phyloP scores from a whole-genome alignment of 2,797 vertebrate genomes.

The Sebastes nivosus region DNA sequence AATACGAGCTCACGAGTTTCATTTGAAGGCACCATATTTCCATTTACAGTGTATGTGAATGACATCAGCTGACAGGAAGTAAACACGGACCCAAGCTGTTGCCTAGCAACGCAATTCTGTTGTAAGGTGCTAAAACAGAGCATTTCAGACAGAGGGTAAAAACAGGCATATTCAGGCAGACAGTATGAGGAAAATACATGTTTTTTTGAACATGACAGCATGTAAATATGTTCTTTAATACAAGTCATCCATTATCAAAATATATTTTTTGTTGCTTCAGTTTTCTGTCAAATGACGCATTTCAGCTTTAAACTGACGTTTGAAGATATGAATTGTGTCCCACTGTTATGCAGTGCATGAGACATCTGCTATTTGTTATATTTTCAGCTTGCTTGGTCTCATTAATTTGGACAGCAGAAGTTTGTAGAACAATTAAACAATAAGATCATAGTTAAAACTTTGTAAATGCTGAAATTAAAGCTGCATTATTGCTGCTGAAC shows the following conservation, averaged over 20 bases:
- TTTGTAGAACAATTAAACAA: not conserved
- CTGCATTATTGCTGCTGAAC: not conserved
- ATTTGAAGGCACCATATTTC: too few species aligned
- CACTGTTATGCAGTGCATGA: not conserved
- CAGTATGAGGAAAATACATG: too few species aligned
- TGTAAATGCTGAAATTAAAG: not conserved
- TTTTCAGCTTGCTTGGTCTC: not conserved
- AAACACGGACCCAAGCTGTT: too few species aligned
- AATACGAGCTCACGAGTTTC: too few species aligned
- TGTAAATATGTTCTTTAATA: too few species aligned
- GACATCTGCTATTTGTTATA: not conserved
- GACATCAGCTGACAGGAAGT: too few species aligned
- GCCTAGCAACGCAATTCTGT: too few species aligned
- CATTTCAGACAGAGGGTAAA: accelerated
- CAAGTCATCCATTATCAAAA: not conserved
- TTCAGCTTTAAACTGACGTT: not conserved
- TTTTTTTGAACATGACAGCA: too few species aligned
- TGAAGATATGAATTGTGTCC: not conserved
- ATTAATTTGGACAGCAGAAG: not conserved
- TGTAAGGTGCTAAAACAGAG: too few species aligned
- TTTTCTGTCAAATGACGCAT: not conserved
- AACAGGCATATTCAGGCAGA: too few species aligned
- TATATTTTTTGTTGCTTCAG: not conserved
- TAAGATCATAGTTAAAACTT: not conserved
- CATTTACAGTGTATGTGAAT: too few species aligned